These are phyloP conservation scores for Cyphomyrus plagiostoma DNA, from an alignment of 2,113 vertebrate species.

Conservation along the genomic window DNA sequence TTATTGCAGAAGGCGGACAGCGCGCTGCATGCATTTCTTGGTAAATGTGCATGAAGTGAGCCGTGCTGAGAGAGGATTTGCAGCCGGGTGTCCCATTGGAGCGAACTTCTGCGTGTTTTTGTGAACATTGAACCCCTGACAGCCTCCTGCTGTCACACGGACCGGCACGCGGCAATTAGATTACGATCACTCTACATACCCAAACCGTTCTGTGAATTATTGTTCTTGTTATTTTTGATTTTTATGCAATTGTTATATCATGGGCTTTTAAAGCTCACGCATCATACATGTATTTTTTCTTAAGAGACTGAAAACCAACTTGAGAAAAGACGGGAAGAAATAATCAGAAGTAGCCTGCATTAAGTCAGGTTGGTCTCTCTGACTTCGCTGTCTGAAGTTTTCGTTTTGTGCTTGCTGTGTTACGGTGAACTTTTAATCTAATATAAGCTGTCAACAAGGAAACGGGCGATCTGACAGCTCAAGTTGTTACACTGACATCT, in stretches of 20 bases:
- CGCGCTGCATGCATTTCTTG: not conserved
- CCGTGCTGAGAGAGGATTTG: not conserved
- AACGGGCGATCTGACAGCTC: constrained; percentile 50
- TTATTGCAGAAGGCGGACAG: not conserved
- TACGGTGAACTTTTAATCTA: constrained; percentile 53
- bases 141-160: not conserved
- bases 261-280: not conserved
- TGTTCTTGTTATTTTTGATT: not conserved
- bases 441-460: constrained; percentile 64
- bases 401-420: constrained; percentile 46
- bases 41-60: not conserved
- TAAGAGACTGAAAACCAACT: not conserved
- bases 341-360: not conserved
- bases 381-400: constrained; percentile 56
- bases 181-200: not conserved
- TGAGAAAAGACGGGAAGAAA: not conserved
- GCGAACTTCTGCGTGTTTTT: not conserved
- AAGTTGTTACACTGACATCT: constrained; percentile 1
- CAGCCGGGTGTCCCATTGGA: not conserved
- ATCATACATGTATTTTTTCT: not conserved
- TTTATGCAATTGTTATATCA: not conserved
- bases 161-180: not conserved
- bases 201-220: not conserved
- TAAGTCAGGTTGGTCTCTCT: constrained; percentile 50
- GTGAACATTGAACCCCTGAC: constrained; percentile 28